Evolutionary conservation across 2,888 invertebrate species (phyloP), one percentile per base, ranked within the genome.

Genomic region (Drosophila neonasuta): DNA sequence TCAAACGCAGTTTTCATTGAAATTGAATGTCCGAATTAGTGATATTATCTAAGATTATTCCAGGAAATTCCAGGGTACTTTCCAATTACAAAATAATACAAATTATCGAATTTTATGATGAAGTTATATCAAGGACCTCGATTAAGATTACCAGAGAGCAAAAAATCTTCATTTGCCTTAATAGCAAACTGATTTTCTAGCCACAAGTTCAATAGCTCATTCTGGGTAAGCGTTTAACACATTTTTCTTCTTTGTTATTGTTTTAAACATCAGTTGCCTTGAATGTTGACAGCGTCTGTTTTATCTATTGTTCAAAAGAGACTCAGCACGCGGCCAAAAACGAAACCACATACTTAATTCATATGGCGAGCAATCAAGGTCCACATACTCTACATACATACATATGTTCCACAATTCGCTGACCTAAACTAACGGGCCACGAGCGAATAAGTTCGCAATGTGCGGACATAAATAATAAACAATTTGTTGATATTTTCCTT

Each of bases 401-500:
- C 24, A 24, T 24, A 24, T 24, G 34, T 24, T 32, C 63, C 46
- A 52, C 54, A 49, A 49, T 60, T 39, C 30, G 30, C 42, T 58
- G 66, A 57, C 50, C 55, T 29, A 64, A 72, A 68, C 66, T 71
- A 64, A 59, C 68, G 68, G 68, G 7, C 11, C 42, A 48, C 56
- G n/a, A 63, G 55, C 54, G 54, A 60, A 64, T 59, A 45, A 44
- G 44, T 50, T 50, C 52, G 45, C 55, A 41, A 49, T 48, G 15
- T 55, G 24, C 24, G 49, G 48, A 15, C 51, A 51, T n/a, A 61
- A 66, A 74, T 60, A 74, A 61, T 69, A 69, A 74, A 58, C 48
- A 62, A 62, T 54, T 66, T 69, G 70, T 66, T 52, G 61, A 59
- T 62, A 63, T 60, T 60, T 74, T 74, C 52, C 39, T 63, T 20